Conservation (phyloP, 1,140 invertebrate genomes). For the Lepeophtheirus salmonis region DNA sequence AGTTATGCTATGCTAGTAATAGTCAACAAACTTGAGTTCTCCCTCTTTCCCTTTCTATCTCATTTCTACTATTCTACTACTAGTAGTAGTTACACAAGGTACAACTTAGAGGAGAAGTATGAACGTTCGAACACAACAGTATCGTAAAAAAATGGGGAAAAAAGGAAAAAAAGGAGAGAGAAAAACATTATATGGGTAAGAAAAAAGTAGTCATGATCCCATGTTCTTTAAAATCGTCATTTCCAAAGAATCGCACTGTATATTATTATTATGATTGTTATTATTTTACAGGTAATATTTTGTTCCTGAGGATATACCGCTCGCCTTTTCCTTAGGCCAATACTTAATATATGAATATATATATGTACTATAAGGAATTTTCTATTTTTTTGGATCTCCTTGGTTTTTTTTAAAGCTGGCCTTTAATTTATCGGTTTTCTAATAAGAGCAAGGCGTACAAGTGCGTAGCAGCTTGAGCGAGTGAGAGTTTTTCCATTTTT, state of each 20-base stretch:
- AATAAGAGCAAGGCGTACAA: neutral
- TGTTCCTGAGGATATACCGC: neutral
- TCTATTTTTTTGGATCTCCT: neutral
- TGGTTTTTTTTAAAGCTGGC: neutral
- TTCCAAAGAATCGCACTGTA: neutral
- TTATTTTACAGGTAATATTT: neutral
- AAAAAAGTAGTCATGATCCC: too few species aligned
- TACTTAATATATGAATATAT: neutral
- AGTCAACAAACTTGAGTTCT: too few species aligned
- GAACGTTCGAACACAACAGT: neutral
- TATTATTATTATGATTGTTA: neutral
- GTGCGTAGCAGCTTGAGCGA: neutral
- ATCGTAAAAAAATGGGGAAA: neutral
- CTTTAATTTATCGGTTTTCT: neutral
- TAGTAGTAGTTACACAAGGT: too few species aligned
- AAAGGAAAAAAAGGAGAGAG: neutral
- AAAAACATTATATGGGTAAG: neutral
- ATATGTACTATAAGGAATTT: neutral
- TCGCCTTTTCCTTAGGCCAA: neutral
- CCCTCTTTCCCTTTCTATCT: too few species aligned
- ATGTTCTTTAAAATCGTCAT: too few species aligned
- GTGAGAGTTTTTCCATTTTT: neutral
- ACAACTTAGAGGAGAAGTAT: too few species aligned
- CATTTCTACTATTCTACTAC: too few species aligned
- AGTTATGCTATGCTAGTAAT: too few species aligned